Evolutionary conservation across 2,113 vertebrate species (phyloP).

Genomic region (Nycticorax nycticorax): DNA sequence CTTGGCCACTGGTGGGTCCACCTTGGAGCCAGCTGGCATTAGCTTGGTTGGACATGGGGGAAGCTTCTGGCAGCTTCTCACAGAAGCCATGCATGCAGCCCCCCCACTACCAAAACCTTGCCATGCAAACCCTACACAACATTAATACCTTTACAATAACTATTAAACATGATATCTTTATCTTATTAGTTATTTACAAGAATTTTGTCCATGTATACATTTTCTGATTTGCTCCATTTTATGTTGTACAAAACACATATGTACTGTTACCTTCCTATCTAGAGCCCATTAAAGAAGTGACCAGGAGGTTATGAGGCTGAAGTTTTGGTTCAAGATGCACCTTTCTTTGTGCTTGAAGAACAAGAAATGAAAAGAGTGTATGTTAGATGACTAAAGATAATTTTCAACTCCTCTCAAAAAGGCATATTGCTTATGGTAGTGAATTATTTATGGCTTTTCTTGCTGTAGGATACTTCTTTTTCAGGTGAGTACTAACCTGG

Average conservation of each 20-base stretch:
- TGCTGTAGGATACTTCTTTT: not conserved
- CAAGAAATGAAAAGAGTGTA: not conserved
- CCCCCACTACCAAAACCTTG: no score
- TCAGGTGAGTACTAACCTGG: not conserved
- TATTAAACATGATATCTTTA: not conserved
- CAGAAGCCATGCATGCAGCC: no score
- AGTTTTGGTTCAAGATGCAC: not conserved
- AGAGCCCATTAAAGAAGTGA: not conserved
- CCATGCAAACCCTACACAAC: not conserved
- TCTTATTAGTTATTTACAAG: not conserved
- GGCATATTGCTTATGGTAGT: not conserved
- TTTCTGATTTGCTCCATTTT: not conserved
- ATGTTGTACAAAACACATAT: not conserved
- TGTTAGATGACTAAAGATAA: not conserved
- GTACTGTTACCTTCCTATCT: not conserved
- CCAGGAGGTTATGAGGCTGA: not conserved
- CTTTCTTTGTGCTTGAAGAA: not conserved
- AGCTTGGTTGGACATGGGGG: no score
- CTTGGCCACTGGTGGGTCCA: no score
- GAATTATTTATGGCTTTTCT: not conserved
- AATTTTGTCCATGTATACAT: fast-evolving
- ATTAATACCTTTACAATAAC: not conserved
- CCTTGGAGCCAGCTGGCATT: no score
- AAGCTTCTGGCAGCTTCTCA: no score
- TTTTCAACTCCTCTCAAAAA: not conserved